Percentiles rank a stretch among this genome's conserved stretches.
phyloP scores from a whole-genome alignment of 2,113 vertebrate species.

The Mus spicilegus region DNA sequence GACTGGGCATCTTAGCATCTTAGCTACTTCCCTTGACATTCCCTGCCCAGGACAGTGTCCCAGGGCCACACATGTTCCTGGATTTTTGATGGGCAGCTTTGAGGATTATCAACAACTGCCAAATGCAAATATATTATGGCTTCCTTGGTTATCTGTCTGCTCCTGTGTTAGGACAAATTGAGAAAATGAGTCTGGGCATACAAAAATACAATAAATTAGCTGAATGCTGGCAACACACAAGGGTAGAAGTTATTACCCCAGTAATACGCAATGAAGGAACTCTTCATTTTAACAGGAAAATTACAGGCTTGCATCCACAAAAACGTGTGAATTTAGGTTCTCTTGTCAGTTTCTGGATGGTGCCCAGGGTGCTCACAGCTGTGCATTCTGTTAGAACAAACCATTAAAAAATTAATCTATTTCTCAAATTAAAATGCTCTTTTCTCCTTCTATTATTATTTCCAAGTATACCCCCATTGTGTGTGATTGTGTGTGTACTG shows the following conservation, averaged over 20 bases:
- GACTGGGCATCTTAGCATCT: not conserved
- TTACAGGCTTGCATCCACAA: not conserved
- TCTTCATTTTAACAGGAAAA: constrained; percentile 52
- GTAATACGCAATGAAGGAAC: not conserved
- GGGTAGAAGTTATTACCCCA: not conserved
- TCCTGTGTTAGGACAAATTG: not conserved
- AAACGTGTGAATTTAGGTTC: not conserved
- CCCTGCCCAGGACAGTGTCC: not conserved
- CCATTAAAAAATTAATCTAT: not conserved
- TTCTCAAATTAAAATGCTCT: constrained; percentile 1
- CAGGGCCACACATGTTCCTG: not conserved
- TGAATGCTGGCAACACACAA: not conserved
- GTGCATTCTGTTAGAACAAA: not conserved
- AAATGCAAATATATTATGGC: not conserved
- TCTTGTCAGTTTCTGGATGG: not conserved
- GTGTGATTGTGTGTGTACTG: not conserved
- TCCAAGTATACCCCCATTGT: not conserved
- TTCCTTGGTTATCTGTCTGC: not conserved
- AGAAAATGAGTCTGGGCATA: constrained; percentile 29
- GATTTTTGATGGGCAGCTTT: not conserved
- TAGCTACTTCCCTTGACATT: fast-evolving
- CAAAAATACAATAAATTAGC: constrained; percentile 7
- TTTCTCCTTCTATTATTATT: not conserved
- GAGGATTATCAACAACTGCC: not conserved
- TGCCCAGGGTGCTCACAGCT: not conserved